Conservation (phyloP, 2,113 vertebrate genomes). For the Pseudorasbora parva region DNA sequence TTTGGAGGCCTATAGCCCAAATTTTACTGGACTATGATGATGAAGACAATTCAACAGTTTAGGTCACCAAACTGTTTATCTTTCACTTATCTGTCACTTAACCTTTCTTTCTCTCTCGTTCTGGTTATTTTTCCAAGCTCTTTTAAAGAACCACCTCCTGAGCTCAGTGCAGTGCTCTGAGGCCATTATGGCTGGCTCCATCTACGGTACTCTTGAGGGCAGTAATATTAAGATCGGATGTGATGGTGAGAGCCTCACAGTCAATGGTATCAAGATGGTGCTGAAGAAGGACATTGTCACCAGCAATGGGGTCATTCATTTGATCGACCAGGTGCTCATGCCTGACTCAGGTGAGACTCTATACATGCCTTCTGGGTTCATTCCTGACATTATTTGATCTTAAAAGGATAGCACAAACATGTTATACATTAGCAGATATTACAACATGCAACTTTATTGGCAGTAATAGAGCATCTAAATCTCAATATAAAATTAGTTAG, state of each 20-base stretch:
- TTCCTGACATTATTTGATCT: background rate
- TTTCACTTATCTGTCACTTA: background rate
- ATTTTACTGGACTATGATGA: background rate
- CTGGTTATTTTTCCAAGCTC: conserved; percentile 73
- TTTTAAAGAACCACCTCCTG: conserved; percentile 91
- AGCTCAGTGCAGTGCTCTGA: conserved; percentile 92
- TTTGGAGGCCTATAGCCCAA: background rate
- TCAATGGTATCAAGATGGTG: conserved; percentile 95
- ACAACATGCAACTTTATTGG: background rate
- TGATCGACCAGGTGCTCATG: conserved; percentile 89
- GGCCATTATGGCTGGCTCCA: conserved; percentile 86
- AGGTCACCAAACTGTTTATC: background rate
- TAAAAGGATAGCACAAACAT: background rate
- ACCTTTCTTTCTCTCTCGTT: background rate
- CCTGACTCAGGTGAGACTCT: conserved; percentile 87
- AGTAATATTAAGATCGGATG: conserved; percentile 89
- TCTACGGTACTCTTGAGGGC: conserved; percentile 90
- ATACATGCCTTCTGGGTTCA: background rate
- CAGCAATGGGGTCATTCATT: conserved; percentile 93
- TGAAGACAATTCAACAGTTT: background rate
- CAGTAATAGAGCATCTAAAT: background rate
- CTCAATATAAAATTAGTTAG: background rate
- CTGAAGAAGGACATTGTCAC: conserved; percentile 94
- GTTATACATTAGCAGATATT: background rate
- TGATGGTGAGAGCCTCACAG: conserved; percentile 89